These are phyloP conservation scores for Scaptomyza flava DNA, from an alignment of 2,888 invertebrate genomes.

Conservation along the genomic window DNA sequence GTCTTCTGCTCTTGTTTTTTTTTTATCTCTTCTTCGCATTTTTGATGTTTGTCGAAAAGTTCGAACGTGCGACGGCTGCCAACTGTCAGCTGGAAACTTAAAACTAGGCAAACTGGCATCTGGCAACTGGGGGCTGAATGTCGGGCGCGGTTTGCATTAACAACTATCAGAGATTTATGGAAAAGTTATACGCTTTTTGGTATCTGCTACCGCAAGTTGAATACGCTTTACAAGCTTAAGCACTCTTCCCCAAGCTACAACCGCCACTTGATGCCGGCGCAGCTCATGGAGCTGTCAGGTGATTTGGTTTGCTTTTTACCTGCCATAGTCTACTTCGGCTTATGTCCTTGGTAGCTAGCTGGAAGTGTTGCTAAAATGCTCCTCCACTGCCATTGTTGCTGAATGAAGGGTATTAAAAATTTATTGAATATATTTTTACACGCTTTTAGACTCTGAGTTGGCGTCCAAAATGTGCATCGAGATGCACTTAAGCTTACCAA, in stretches of 20 bases:
- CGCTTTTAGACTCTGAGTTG: slow-evolving; percentile 28
- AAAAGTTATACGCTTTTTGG: slow-evolving; percentile 63
- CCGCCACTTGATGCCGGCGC: slow-evolving; percentile 10
- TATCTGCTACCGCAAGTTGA: slow-evolving; percentile 29
- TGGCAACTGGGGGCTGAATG: slow-evolving; percentile 20
- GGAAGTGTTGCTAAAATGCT: slow-evolving; percentile 17
- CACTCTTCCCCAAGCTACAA: not conserved
- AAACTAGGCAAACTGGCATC: slow-evolving; percentile 19
- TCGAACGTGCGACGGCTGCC: slow-evolving; percentile 56
- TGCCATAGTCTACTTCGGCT: slow-evolving; percentile 18
- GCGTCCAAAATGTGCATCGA: slow-evolving; percentile 33
- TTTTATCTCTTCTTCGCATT: slow-evolving; percentile 1
- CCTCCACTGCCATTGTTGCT: slow-evolving; percentile 55
- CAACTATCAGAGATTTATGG: slow-evolving; percentile 70
- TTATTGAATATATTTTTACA: slow-evolving; percentile 73
- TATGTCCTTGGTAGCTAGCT: slow-evolving; percentile 25
- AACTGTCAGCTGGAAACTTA: slow-evolving; percentile 33
- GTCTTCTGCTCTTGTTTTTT: slow-evolving; percentile 11
- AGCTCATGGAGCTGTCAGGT: slow-evolving; percentile 43
- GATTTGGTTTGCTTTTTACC: slow-evolving; percentile 44
- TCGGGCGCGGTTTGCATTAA: slow-evolving; percentile 66
- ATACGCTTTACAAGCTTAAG: not conserved
- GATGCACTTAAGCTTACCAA: slow-evolving; percentile 69
- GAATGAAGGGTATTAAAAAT: slow-evolving; percentile 70
- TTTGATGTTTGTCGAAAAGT: slow-evolving; percentile 48